A percentile compares a stretch with the other conserved stretches of the same genome.
Evolutionary conservation across 2,113 vertebrate species (phyloP).

Genomic region (Coptodon bakossiorum): DNA sequence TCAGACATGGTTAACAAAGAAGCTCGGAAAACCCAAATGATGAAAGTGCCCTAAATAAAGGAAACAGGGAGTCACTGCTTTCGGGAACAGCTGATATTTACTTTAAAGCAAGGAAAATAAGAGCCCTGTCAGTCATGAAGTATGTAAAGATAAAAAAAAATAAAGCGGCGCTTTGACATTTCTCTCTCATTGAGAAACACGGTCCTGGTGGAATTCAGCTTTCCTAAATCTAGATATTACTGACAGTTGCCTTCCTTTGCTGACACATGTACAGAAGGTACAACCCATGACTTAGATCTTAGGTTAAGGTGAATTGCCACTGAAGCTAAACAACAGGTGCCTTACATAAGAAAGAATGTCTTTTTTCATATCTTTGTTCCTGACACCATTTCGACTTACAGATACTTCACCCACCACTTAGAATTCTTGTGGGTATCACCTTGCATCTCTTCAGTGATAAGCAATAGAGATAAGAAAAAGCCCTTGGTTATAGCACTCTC

Average conservation of each 20-base stretch:
- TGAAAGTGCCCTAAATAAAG: background rate
- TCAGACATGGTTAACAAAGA: constrained; percentile 1
- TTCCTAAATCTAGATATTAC: background rate
- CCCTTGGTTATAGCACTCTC: background rate
- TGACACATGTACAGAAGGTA: background rate
- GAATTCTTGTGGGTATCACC: background rate
- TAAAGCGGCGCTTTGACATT: constrained; percentile 15
- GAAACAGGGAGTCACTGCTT: background rate
- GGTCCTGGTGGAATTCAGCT: background rate
- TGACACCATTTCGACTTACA: background rate
- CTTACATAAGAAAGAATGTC: background rate
- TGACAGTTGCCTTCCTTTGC: background rate
- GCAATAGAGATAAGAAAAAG: background rate
- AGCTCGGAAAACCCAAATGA: background rate
- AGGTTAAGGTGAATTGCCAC: constrained; percentile 12
- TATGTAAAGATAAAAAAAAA: background rate
- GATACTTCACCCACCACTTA: background rate
- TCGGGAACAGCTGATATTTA: background rate
- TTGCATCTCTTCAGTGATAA: background rate
- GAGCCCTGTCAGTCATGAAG: constrained; percentile 11
- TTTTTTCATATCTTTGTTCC: constrained; percentile 5
- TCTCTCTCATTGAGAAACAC: background rate
- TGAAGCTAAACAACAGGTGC: constrained; percentile 2
- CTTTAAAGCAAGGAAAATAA: constrained; percentile 3
- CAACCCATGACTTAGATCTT: background rate